These are phyloP conservation scores for Phyllostomus hastatus DNA, from an alignment of 2,113 vertebrate genomes.

Conservation along the genomic window DNA sequence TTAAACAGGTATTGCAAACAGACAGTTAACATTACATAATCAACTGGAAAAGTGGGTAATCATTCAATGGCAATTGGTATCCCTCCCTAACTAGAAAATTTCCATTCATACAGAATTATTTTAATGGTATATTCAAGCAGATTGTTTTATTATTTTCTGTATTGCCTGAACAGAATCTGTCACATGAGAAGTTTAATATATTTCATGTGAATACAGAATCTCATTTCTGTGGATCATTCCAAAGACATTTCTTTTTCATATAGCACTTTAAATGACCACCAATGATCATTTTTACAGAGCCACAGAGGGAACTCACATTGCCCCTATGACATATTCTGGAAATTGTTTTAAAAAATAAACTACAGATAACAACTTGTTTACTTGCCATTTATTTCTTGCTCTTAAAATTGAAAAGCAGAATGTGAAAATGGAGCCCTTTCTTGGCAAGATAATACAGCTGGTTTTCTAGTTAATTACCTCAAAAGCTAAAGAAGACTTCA, in stretches of 20 bases:
- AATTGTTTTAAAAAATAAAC: constrained; percentile 1
- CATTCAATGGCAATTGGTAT: not conserved
- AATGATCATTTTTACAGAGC: constrained; percentile 53
- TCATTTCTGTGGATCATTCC: constrained; percentile 48
- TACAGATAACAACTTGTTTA: constrained; percentile 50
- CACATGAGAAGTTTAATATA: constrained; percentile 30
- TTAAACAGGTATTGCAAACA: constrained; percentile 11
- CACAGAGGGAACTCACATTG: not conserved
- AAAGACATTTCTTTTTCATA: constrained; percentile 32
- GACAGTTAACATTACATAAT: constrained; percentile 33
- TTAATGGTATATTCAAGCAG: constrained; percentile 44
- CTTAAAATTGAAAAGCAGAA: constrained; percentile 26
- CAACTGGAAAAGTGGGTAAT: constrained; percentile 41
- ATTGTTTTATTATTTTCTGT: constrained; percentile 39
- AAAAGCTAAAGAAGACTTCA: constrained; percentile 42
- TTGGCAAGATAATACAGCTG: constrained; percentile 4
- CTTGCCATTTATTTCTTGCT: constrained; percentile 30
- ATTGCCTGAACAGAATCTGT: constrained; percentile 12
- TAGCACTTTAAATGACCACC: constrained; percentile 37
- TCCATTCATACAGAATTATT: constrained; percentile 43
- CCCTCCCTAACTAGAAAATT: constrained; percentile 13
- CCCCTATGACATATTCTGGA: constrained; percentile 5
- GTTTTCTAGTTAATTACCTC: constrained; percentile 63
- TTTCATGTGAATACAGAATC: constrained; percentile 9
- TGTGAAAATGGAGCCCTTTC: constrained; percentile 47